Conservation (phyloP, 2,113 vertebrate species). For the Catagonus wagneri region DNA sequence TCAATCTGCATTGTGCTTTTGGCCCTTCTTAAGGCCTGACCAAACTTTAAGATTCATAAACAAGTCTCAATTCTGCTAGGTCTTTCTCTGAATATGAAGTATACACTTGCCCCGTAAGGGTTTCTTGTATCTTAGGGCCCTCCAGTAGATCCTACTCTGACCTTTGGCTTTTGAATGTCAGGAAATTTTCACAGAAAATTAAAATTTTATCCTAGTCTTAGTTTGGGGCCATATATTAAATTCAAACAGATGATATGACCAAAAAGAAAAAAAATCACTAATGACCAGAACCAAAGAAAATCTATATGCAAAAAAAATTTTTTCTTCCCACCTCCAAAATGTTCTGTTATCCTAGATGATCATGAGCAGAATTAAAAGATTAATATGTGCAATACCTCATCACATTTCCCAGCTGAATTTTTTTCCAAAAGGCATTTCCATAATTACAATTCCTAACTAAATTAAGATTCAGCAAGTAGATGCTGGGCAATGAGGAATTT, state of each 20-base stretch:
- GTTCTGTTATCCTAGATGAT: neutral
- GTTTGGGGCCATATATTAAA: neutral
- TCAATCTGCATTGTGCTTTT: neutral
- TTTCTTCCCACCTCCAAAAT: constrained; percentile 42
- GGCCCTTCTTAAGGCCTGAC: neutral
- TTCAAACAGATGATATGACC: neutral
- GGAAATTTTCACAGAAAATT: neutral
- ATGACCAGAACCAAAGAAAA: neutral
- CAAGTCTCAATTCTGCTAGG: constrained; percentile 18
- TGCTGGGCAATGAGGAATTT: constrained; percentile 26
- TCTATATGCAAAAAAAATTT: neutral
- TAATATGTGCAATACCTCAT: neutral
- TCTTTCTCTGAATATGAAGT: neutral
- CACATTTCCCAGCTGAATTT: constrained; percentile 41
- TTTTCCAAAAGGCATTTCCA: constrained; percentile 52
- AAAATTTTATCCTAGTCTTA: neutral
- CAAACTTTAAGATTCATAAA: neutral
- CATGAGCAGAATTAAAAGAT: neutral
- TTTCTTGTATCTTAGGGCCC: neutral
- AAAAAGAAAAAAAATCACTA: neutral
- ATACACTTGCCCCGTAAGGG: neutral
- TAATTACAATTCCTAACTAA: constrained; percentile 52
- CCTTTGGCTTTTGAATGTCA: neutral
- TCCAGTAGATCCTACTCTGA: neutral
- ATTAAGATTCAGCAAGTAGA: constrained; percentile 30